These are phyloP conservation scores for Nothobranchius furzeri DNA, from an alignment of 2,113 vertebrate species.

Conservation along the genomic window DNA sequence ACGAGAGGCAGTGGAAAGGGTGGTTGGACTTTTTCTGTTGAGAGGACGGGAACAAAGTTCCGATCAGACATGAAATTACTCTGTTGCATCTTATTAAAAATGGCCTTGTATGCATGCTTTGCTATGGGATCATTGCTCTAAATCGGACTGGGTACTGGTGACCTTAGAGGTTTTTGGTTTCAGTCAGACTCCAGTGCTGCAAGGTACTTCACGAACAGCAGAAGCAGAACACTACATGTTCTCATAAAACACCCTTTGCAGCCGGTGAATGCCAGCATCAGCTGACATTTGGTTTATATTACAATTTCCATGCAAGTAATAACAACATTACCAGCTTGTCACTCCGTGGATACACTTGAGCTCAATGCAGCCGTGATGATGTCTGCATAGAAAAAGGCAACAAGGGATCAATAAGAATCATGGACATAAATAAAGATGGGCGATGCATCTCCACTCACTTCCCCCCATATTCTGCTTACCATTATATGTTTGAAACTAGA, in stretches of 20 bases:
- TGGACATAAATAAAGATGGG: slow-evolving; percentile 6
- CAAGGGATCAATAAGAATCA: slow-evolving; percentile 18
- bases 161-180: too few relatives aligned
- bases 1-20: background rate
- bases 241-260: slow-evolving; percentile 61
- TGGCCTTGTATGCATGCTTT: background rate
- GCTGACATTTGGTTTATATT: slow-evolving; percentile 61
- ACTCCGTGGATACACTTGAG: slow-evolving; percentile 21
- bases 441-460: too few relatives aligned
- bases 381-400: slow-evolving; percentile 19
- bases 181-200: slow-evolving; percentile 67
- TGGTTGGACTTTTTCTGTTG: slow-evolving; percentile 8
- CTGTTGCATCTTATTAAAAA: background rate
- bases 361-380: slow-evolving; percentile 18
- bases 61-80: slow-evolving; percentile 1
- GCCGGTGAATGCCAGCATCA: slow-evolving; percentile 48
- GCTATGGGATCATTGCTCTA: background rate
- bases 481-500: too few relatives aligned
- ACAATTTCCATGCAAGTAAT: slow-evolving; percentile 57
- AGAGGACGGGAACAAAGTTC: background rate
- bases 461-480: too few relatives aligned
- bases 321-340: slow-evolving; percentile 50
- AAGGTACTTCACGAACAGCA: slow-evolving; percentile 69
- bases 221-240: slow-evolving; percentile 66
- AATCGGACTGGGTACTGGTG: too few relatives aligned